A percentile compares a stretch with the other conserved stretches of the same genome.
Evolutionary conservation across 2,113 vertebrate species (phyloP).

Genomic region (Sylvia atricapilla): DNA sequence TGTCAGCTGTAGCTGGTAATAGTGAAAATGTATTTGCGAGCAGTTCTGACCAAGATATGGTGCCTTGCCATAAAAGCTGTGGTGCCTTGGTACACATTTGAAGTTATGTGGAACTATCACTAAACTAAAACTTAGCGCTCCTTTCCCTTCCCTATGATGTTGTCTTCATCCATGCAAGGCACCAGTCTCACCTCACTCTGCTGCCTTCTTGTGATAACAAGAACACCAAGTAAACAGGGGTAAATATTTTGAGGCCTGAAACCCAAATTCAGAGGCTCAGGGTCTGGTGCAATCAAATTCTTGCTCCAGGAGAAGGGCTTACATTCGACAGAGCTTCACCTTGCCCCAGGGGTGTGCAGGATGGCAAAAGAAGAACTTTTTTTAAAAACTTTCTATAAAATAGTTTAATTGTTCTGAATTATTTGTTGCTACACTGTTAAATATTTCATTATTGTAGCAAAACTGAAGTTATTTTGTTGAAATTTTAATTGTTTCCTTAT

Average conservation of each 20-base stretch:
- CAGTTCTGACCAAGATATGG: not conserved
- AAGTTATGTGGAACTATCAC: not conserved
- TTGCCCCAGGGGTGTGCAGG: accelerated
- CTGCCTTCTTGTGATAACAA: not conserved
- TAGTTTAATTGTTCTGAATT: not conserved
- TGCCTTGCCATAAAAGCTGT: not conserved
- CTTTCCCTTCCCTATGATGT: not conserved
- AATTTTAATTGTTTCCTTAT: not conserved
- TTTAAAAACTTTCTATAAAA: not conserved
- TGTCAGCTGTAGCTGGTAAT: not conserved
- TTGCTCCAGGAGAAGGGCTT: not conserved
- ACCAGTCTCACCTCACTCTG: not conserved
- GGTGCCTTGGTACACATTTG: not conserved
- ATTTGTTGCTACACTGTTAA: not conserved
- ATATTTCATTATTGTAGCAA: not conserved
- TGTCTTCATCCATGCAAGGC: not conserved
- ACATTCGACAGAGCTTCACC: not conserved
- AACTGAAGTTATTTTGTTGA: not conserved
- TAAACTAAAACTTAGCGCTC: not conserved
- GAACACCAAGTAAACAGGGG: accelerated
- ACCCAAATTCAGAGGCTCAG: not conserved
- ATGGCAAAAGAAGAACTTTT: not conserved
- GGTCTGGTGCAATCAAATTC: not conserved
- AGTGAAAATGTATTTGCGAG: not conserved
- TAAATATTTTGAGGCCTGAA: not conserved